These are phyloP conservation scores for Petrocephalus schoutedeni DNA, from an alignment of 2,797 vertebrate species.

Conservation along the genomic window DNA sequence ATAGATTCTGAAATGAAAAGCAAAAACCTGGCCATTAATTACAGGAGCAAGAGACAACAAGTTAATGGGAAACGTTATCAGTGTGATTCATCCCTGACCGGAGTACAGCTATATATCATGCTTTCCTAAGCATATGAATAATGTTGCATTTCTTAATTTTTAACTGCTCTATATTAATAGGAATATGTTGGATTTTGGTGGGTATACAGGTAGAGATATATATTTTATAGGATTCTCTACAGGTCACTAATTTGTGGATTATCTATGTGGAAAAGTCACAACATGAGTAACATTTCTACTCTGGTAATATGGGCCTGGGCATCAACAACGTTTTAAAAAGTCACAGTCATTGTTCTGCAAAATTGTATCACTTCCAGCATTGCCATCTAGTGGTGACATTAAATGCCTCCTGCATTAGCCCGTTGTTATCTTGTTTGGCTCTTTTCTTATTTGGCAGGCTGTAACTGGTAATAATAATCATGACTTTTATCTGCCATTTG, in stretches of 20 bases:
- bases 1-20: background rate
- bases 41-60: background rate
- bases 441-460: background rate
- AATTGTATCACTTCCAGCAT: background rate
- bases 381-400: slow-evolving; percentile 21
- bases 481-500: background rate
- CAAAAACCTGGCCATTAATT: background rate
- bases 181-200: background rate
- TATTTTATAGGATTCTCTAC: background rate
- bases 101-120: background rate
- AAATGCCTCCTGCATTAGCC: background rate
- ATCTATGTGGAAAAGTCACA: background rate
- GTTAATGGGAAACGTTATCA: background rate
- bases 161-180: background rate
- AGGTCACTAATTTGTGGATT: background rate
- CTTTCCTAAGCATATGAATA: background rate
- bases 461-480: background rate
- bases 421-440: background rate
- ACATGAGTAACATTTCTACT: background rate
- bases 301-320: background rate
- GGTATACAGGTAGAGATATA: background rate
- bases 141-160: background rate
- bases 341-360: background rate
- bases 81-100: background rate
- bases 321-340: background rate